Evolutionary conservation across 1,140 invertebrate species (phyloP), one percentile per base, ranked within the genome.

Genomic region (Callitettix versicolor): DNA sequence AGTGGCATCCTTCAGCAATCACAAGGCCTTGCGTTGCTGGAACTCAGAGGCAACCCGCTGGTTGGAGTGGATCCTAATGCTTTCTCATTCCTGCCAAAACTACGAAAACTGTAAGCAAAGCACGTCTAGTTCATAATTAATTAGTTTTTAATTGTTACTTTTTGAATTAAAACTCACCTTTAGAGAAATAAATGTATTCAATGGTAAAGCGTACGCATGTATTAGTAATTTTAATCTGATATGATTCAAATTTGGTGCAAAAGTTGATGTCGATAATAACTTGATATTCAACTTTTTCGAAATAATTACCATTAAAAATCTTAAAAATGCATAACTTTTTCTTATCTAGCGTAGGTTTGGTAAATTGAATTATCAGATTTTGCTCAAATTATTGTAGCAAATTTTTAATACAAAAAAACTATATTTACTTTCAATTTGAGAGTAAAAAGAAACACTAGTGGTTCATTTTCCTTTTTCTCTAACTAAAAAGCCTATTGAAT

Each of bases 1-100:
- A 74, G 71, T 21, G 76, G 78, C 21, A 69, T 80, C 47, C 69
- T 86, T 20, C 78, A 78, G 57, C 72, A 75, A 56, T 68, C 73
- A 30, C 70, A 70, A 22, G 78, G 76, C 49, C 71, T 86, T 42
- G 69, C 76, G 34, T 73, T 82, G 14, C 62, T 86, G 38, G 84
- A 86, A 63, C 69, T 86, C 49, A 78, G 80, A 49, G 82, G 81
- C 6, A 86, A 86, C 74, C 84, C 84, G 3, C 70, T 85, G 56
- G 74, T 76, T 18, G 74, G 73, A 40, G 80, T 86, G 20, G 76
- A 82, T 58, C 64, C 73, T 2, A 74, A 78, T 40, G 77, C 82
- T 15, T 84, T 86, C 64, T 78, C 76, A 12, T 77, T 77, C 65
- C 73, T 85, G 60, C 71, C 78, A 7, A 77, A 76, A 58, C 73